Conservation (phyloP, 2,797 vertebrate genomes). For the Leptatherina wallacei region DNA sequence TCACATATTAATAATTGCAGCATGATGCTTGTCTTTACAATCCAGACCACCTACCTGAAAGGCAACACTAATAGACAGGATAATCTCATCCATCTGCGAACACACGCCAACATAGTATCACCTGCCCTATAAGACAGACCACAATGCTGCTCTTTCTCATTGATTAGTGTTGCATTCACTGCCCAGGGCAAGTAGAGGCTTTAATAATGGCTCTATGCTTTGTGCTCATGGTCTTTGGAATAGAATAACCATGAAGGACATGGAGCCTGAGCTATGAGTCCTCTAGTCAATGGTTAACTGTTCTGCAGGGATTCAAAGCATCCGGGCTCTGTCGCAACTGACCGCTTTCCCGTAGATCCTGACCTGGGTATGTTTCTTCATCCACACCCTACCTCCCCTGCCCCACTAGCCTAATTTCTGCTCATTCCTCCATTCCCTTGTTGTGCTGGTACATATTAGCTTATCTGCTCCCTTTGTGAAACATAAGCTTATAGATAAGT, state of each 20-base stretch:
- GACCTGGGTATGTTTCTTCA: conserved; percentile 62
- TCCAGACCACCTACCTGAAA: conserved; percentile 54
- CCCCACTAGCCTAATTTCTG: conserved; percentile 47
- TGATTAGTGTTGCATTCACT: conserved; percentile 77
- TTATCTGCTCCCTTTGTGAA: conserved; percentile 82
- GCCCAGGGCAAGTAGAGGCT: conserved; percentile 63
- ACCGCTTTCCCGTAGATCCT: conserved; percentile 62
- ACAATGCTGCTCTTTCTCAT: conserved; percentile 69
- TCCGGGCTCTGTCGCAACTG: conserved; percentile 65
- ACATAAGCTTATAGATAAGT: conserved; percentile 81
- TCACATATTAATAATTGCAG: conserved; percentile 28
- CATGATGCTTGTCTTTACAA: conserved; percentile 12
- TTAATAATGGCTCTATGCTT: conserved; percentile 72
- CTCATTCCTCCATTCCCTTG: conserved; percentile 51
- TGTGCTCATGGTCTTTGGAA: conserved; percentile 61
- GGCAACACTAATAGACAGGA: conserved; percentile 42
- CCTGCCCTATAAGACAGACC: conserved; percentile 45
- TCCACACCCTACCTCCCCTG: conserved; percentile 7
- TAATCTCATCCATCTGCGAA: conserved; percentile 42
- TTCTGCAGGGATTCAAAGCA: conserved; percentile 69
- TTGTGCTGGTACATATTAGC: conserved; percentile 62
- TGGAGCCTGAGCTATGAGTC: conserved; percentile 53
- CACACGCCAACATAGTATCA: conserved; percentile 39
- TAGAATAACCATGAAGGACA: conserved; percentile 68
- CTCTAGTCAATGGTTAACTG: conserved; percentile 83